phyloP scores from a whole-genome alignment of 2,888 invertebrate genomes.

The Netelia inedita region DNA sequence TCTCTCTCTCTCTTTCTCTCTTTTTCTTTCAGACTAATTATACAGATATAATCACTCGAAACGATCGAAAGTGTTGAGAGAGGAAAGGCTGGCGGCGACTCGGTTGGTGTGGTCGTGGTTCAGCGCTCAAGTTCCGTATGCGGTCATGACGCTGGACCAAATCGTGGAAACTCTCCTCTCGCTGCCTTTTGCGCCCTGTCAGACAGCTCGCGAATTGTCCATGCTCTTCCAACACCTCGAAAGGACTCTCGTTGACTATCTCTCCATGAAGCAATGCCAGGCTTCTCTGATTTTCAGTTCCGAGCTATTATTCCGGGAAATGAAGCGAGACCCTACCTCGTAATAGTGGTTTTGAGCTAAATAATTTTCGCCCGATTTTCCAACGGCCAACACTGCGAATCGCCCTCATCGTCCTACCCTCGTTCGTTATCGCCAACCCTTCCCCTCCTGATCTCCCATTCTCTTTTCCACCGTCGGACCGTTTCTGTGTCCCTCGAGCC shows the following conservation, averaged over 20 bases:
- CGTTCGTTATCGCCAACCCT: conserved; percentile 20
- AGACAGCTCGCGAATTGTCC: background rate
- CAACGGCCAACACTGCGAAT: conserved; percentile 41
- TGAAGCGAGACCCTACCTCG: conserved; percentile 66
- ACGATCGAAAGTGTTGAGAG: conserved; percentile 33
- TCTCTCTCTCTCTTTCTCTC: too few relatives aligned
- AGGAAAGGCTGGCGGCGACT: conserved; percentile 2
- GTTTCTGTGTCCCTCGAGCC: background rate
- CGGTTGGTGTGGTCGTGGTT: conserved; percentile 12
- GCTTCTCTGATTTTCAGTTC: conserved; percentile 65
- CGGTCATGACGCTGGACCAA: conserved; percentile 5
- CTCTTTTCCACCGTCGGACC: background rate
- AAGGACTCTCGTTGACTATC: conserved; percentile 15
- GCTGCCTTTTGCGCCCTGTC: background rate
- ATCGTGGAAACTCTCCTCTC: conserved; percentile 3
- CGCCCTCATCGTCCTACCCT: conserved; percentile 36
- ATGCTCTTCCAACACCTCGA: conserved; percentile 1
- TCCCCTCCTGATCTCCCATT: conserved; percentile 12
- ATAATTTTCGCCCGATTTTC: conserved; percentile 71
- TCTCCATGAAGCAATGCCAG: conserved; percentile 8
- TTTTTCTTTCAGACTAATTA: too few relatives aligned
- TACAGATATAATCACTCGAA: conserved; percentile 9
- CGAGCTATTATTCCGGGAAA: conserved; percentile 67
- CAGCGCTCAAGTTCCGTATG: background rate
- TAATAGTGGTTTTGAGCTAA: conserved; percentile 71